phyloP scores from a whole-genome alignment of 2,113 vertebrate species.

The Patagioenas fasciata region DNA sequence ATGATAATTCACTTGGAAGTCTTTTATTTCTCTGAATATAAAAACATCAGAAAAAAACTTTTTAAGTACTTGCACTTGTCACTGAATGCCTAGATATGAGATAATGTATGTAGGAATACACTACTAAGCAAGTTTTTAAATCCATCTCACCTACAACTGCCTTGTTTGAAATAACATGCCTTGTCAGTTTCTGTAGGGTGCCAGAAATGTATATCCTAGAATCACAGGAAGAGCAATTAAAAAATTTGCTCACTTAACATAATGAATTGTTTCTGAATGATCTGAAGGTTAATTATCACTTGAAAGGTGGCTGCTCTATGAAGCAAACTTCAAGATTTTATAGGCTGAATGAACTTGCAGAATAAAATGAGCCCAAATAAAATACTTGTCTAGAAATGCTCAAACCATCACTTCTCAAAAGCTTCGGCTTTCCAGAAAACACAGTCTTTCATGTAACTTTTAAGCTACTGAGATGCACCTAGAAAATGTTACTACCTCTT shows the following conservation, averaged over 20 bases:
- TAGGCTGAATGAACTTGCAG: neutral
- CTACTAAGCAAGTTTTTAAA: neutral
- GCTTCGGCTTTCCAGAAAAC: neutral
- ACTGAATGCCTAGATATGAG: neutral
- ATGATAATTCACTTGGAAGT: neutral
- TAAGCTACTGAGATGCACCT: neutral
- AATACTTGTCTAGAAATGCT: neutral
- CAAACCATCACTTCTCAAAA: neutral
- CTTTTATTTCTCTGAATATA: neutral
- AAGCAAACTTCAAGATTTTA: neutral
- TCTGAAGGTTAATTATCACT: neutral
- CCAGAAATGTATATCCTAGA: neutral
- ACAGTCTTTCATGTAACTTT: neutral
- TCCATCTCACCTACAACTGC: neutral
- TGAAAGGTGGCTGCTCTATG: neutral
- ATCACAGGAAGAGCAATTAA: neutral
- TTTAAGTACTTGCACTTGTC: neutral
- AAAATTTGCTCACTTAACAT: neutral
- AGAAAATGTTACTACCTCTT: neutral
- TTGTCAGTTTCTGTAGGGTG: neutral
- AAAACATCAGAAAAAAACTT: neutral
- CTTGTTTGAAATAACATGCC: neutral
- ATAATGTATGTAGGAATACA: neutral
- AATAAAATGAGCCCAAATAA: neutral
- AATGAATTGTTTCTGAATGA: neutral